Conservation (phyloP, 2,797 vertebrate genomes). For the Podarcis lilfordi region DNA sequence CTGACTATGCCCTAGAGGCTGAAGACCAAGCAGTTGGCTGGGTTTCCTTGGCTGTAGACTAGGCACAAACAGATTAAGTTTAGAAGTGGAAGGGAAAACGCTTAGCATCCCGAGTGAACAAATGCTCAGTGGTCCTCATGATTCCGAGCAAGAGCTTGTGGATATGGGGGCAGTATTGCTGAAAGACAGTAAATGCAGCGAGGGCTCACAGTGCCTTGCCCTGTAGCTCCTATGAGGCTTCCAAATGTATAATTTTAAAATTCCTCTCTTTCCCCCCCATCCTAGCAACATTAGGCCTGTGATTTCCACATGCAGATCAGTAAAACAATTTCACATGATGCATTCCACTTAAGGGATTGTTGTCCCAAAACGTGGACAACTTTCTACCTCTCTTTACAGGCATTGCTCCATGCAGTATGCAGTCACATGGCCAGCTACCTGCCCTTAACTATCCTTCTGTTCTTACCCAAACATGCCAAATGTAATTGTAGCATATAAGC, state of each 20-base stretch:
- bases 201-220: background rate
- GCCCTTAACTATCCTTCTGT: background rate
- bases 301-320: background rate
- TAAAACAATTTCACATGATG: background rate
- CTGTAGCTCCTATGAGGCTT: no score
- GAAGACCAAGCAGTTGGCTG: background rate
- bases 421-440: background rate
- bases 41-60: background rate
- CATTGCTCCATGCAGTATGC: background rate
- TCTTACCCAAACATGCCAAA: background rate
- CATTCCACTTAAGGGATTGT: background rate
- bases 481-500: background rate
- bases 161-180: background rate
- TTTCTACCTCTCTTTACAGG: background rate
- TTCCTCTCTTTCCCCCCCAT: no score
- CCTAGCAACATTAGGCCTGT: background rate
- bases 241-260: background rate
- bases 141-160: background rate
- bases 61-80: background rate
- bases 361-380: background rate
- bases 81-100: background rate
- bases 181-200: background rate
- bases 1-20: background rate
- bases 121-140: background rate
- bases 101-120: background rate